phyloP scores from a whole-genome alignment of 2,113 vertebrate genomes.

The Isurus oxyrinchus region DNA sequence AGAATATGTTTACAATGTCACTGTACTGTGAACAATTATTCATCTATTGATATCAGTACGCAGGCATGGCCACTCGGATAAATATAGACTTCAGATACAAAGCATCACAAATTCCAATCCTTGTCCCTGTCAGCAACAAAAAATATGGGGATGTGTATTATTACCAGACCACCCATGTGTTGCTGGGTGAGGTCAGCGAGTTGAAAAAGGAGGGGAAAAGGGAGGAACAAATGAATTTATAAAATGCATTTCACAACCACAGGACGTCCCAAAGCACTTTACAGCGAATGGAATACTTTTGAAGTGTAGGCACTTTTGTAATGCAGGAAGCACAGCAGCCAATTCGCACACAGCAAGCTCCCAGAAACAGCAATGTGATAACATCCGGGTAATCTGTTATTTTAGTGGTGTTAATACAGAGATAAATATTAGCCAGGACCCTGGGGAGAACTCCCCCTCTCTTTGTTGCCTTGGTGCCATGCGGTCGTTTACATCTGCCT shows the following conservation, averaged over 20 bases:
- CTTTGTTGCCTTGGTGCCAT: background rate
- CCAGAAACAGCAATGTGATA: background rate
- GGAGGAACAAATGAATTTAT: background rate
- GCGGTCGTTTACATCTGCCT: background rate
- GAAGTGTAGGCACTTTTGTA: background rate
- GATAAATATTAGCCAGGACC: background rate
- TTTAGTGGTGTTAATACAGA: background rate
- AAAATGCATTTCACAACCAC: background rate
- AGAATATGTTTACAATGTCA: background rate
- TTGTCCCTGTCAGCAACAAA: background rate
- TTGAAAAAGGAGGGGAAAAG: background rate
- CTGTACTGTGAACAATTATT: background rate
- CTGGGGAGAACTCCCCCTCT: no score
- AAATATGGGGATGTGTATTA: background rate
- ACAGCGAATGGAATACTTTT: background rate
- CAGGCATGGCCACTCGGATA: background rate
- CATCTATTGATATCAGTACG: conserved; percentile 1
- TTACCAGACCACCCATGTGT: background rate
- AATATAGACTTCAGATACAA: background rate
- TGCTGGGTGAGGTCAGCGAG: background rate
- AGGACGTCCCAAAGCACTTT: background rate
- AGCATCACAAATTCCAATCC: background rate
- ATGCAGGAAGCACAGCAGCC: background rate
- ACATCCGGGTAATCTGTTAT: background rate
- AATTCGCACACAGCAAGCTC: background rate